Percentiles rank a stretch among this genome's conserved stretches.
Evolutionary conservation across 1,140 invertebrate genomes (phyloP).

Genomic region (Phenacoccus solenopsis): DNA sequence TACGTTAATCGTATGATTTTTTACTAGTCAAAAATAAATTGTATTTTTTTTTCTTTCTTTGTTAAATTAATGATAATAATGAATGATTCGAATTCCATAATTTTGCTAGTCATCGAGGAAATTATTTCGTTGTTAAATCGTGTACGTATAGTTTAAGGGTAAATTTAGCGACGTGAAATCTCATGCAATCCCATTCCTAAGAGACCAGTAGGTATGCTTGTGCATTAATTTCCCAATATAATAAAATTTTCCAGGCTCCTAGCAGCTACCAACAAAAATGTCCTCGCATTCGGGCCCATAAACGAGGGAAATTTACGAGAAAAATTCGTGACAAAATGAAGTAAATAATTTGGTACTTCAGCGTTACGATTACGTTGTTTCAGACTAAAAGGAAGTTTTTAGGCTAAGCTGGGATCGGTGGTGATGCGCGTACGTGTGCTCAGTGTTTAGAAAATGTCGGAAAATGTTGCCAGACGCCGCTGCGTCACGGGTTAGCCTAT

Average conservation of each 20-base stretch:
- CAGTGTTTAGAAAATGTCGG: too few species aligned
- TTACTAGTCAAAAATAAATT: slow-evolving; percentile 1
- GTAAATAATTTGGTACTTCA: not conserved
- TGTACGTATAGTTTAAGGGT: not conserved
- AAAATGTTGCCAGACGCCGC: too few species aligned
- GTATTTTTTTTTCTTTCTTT: not conserved
- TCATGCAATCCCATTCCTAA: not conserved
- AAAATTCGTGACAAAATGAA: not conserved
- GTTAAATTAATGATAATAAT: not conserved
- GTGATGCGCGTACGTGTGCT: too few species aligned
- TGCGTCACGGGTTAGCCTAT: too few species aligned
- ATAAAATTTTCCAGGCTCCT: too few species aligned
- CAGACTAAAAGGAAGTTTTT: too few species aligned
- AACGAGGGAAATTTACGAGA: too few species aligned
- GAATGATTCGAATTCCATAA: too few species aligned
- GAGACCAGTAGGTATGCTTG: too few species aligned
- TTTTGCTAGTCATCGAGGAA: not conserved
- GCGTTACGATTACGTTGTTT: not conserved
- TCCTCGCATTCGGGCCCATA: too few species aligned
- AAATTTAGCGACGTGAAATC: not conserved
- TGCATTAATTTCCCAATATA: too few species aligned
- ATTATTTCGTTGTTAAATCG: not conserved
- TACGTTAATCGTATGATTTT: not conserved
- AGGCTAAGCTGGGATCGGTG: not conserved
- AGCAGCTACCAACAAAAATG: too few species aligned